Percentiles rank a stretch among this genome's conserved stretches.
Evolutionary conservation across 2,888 invertebrate genomes (phyloP).

Genomic region (Vannuccia rotundouncinata): DNA sequence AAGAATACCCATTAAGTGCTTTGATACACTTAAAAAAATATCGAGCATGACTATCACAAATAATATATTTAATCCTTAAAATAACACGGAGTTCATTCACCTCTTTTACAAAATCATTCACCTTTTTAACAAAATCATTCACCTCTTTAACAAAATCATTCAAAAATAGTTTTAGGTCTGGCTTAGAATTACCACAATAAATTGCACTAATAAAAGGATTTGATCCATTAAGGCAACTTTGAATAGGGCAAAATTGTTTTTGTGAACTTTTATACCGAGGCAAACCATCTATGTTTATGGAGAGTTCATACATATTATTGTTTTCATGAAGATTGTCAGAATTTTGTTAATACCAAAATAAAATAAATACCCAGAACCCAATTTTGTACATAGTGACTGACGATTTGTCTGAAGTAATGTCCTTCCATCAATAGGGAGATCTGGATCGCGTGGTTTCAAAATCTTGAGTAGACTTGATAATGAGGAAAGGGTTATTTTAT

Average conservation of each 20-base stretch:
- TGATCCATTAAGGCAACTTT: neutral
- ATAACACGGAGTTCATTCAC: conserved; percentile 38
- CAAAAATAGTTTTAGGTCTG: conserved; percentile 39
- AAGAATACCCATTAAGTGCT: conserved; percentile 14
- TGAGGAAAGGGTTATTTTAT: conserved; percentile 10
- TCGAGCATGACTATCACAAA: conserved; percentile 48
- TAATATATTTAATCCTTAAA: conserved; percentile 40
- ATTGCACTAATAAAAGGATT: conserved; percentile 42
- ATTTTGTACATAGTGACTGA: neutral
- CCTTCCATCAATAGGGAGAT: neutral
- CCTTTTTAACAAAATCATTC: too few species aligned
- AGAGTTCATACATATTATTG: neutral
- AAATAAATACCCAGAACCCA: neutral
- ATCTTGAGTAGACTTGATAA: neutral
- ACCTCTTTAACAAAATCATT: conserved; percentile 41
- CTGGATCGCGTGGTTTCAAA: conserved; percentile 6
- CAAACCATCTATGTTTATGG: conserved; percentile 27
- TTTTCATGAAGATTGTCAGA: neutral
- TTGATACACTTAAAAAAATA: conserved; percentile 43
- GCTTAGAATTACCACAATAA: conserved; percentile 42
- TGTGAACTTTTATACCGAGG: conserved; percentile 20
- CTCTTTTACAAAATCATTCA: conserved; percentile 41
- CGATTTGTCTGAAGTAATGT: conserved; percentile 1
- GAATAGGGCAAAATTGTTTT: conserved; percentile 20
- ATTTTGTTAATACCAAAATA: neutral